Evolutionary conservation across 2,888 invertebrate species (phyloP).

Genomic region (Agapostemon virescens): DNA sequence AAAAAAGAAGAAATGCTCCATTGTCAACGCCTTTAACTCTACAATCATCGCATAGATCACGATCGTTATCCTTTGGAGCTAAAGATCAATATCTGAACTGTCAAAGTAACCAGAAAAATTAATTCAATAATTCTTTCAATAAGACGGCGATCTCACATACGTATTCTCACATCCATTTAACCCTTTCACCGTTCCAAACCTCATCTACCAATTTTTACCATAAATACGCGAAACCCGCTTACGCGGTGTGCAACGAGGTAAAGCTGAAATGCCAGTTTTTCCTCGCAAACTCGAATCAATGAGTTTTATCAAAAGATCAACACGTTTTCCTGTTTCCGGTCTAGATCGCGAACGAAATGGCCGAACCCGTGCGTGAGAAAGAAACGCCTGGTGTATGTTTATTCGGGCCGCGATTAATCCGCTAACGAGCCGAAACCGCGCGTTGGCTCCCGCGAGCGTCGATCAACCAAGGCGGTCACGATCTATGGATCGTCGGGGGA

Average conservation of each 20-base stretch:
- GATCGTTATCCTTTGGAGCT: too few relatives aligned
- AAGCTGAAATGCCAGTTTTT: background rate
- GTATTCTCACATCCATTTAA: too few relatives aligned
- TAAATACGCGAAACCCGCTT: background rate
- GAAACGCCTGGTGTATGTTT: constrained; percentile 33
- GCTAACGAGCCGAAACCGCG: constrained; percentile 62
- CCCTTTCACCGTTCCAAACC: background rate
- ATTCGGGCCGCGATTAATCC: constrained; percentile 57
- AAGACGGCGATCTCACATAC: too few relatives aligned
- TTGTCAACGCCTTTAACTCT: too few relatives aligned
- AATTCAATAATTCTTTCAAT: too few relatives aligned
- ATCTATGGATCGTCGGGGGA: constrained; percentile 56
- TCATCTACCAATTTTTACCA: background rate
- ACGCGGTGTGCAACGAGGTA: background rate
- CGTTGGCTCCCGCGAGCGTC: constrained; percentile 15
- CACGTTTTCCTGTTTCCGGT: background rate
- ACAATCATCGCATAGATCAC: too few relatives aligned
- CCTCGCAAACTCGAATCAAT: background rate
- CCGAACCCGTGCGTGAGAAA: constrained; percentile 18
- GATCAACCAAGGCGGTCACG: constrained; percentile 58
- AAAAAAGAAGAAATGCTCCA: too few relatives aligned
- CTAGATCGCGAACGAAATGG: background rate
- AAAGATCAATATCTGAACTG: too few relatives aligned
- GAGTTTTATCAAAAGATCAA: background rate
- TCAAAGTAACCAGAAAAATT: too few relatives aligned